phyloP scores from a whole-genome alignment of 2,888 invertebrate genomes.

The Aphodius sticticus region DNA sequence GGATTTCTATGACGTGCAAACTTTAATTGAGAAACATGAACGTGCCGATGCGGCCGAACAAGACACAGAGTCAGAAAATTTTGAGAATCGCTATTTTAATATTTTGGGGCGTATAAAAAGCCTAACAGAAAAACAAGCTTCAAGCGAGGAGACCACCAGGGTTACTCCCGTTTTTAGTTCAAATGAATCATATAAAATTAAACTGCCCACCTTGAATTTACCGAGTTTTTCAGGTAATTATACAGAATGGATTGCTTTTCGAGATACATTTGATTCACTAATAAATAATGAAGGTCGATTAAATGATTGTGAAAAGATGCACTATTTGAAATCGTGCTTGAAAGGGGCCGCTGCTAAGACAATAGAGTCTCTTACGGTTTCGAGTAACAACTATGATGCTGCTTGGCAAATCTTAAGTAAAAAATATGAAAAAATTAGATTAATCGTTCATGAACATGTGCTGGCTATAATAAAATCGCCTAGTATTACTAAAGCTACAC shows the following conservation, averaged over 20 bases:
- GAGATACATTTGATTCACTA: constrained; percentile 12
- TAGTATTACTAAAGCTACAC: not conserved
- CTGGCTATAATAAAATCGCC: not conserved
- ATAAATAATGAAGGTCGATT: not conserved
- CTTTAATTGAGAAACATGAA: not conserved
- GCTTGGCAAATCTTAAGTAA: constrained; percentile 8
- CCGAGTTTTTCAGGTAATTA: not conserved
- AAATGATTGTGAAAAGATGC: not conserved
- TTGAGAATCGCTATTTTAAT: not conserved
- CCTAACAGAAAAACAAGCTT: not conserved
- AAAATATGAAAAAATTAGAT: constrained; percentile 8
- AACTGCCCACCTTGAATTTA: not conserved
- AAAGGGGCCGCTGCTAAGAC: not conserved
- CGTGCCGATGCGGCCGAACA: not conserved
- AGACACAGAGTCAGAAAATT: not conserved
- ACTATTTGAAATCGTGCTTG: not conserved
- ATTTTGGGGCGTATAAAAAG: not conserved
- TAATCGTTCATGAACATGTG: constrained; percentile 10
- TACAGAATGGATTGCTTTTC: not conserved
- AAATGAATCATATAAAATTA: constrained; percentile 14
- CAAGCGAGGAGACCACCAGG: not conserved
- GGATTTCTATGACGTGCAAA: not conserved
- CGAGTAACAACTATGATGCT: not conserved
- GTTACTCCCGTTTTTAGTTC: not conserved
- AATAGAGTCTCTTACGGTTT: constrained; percentile 5